Evolutionary conservation across 2,113 vertebrate species (phyloP).

Genomic region (Brevimyrus niger): DNA sequence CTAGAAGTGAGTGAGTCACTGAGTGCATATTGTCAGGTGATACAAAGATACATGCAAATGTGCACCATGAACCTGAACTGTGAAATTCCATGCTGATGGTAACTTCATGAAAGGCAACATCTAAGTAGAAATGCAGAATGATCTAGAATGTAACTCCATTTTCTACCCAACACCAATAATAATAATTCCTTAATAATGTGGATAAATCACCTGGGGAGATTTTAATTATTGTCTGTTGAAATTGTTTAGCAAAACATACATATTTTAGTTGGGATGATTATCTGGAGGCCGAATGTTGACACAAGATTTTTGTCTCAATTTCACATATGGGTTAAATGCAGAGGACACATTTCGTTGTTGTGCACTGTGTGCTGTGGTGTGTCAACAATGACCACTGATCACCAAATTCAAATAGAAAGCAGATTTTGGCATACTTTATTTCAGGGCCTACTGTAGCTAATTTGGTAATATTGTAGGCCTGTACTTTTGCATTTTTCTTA

Average conservation of each 20-base stretch:
- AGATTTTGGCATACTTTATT: neutral
- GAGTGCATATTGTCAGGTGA: neutral
- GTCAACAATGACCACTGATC: neutral
- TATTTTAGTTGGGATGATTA: neutral
- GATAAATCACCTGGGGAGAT: neutral
- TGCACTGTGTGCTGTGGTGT: neutral
- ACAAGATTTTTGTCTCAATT: neutral
- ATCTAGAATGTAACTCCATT: neutral
- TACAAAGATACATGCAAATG: neutral
- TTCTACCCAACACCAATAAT: neutral
- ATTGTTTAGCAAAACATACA: neutral
- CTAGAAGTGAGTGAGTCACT: neutral
- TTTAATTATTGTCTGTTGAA: neutral
- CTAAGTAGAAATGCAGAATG: neutral
- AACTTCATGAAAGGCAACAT: neutral
- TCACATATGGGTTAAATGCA: no score
- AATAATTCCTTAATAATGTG: neutral
- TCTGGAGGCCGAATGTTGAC: neutral
- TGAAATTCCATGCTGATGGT: neutral
- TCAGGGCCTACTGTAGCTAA: neutral
- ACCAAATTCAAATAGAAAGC: neutral
- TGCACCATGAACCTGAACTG: neutral
- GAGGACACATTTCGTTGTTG: no score
- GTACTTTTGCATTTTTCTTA: neutral
- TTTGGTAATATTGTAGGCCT: neutral